Base-by-base conservation (phyloP, 1,140 invertebrate species). In the Parasteatoda tepidariorum region DNA sequence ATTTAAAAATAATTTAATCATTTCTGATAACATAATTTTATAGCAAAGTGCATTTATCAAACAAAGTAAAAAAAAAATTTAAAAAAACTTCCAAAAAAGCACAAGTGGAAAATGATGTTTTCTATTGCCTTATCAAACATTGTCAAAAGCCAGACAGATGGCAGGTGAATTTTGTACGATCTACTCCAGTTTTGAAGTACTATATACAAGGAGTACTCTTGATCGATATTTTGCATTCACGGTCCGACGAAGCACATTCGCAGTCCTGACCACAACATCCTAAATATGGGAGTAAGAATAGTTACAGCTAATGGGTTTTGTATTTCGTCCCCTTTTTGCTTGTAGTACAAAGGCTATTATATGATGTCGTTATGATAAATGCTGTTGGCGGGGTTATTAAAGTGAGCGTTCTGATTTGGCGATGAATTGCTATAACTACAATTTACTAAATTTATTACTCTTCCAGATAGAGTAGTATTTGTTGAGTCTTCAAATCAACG, bases 221-320 rank as follows among this genome's bases (percentile, higher is more conserved):
- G 59, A 78, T 66, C 41, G 31, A 54, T 34, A 78, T 66, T 62
- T 66, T 18, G 26, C n/a, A 41, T 78, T 78, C 61, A 66, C 74
- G 74, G 61, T 78, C 54, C 61, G 38, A 38, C 74, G 48, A 61
- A 78, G 74, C 74, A 2, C 74, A 78, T 66, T 78, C 41, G 38
- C 74, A 66, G 61, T 5, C 61, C 74, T 78, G 74, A 78, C 74
- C 74, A 22, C 74, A 78, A 54, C 74, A 78, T 54, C 34, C 74
- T 78, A 78, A 78, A 78, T 33, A 66, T 55, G 74, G 28, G 61
- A 48, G 61, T 26, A 34, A 66, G 74, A 55, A 78, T 66, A 66
- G 74, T 78, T 78, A 78, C 74, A 78, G n/a, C 74, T 66, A 66
- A 66, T 78, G 74, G 74, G 48, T 75, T 75, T n/a, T 62, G n/a